Evolutionary conservation across 2,888 invertebrate genomes (phyloP).

Genomic region (Lapara coniferarum): DNA sequence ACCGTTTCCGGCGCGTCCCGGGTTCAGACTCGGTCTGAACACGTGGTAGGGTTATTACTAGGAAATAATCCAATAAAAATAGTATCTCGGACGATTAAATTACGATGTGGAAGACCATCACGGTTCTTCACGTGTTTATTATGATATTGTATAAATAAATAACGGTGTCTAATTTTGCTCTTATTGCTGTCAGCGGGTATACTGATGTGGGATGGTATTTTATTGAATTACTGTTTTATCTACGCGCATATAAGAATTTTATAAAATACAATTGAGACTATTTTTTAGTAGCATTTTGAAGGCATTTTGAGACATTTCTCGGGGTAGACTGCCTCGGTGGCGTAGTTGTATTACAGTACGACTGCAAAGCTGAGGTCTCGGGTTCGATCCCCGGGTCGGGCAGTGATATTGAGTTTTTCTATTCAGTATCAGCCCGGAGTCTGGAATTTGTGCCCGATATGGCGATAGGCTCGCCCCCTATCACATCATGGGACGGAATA

Average conservation of each 20-base stretch:
- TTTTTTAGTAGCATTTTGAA: too few species aligned
- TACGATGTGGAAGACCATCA: slow-evolving; percentile 52
- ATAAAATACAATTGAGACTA: too few species aligned
- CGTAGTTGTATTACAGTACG: too few species aligned
- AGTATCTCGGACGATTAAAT: slow-evolving; percentile 69
- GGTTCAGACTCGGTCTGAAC: slow-evolving; percentile 64
- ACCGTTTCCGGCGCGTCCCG: slow-evolving; percentile 76
- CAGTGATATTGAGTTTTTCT: too few species aligned
- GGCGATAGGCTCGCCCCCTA: too few species aligned
- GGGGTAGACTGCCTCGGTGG: too few species aligned
- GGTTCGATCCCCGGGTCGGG: too few species aligned
- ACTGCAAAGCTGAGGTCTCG: too few species aligned
- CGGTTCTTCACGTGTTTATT: slow-evolving; percentile 42
- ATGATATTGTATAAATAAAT: slow-evolving; percentile 43
- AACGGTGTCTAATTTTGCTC: slow-evolving; percentile 32
- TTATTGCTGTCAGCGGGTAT: slow-evolving; percentile 14
- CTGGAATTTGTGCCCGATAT: too few species aligned
- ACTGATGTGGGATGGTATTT: neutral
- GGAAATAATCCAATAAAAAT: slow-evolving; percentile 79
- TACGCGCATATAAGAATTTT: neutral
- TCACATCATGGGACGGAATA: too few species aligned
- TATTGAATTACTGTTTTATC: neutral
- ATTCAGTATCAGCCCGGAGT: too few species aligned
- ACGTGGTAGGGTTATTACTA: slow-evolving; percentile 75
- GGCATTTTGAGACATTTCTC: too few species aligned